phyloP scores from a whole-genome alignment of 2,888 invertebrate genomes.

The Galerucella nymphaeae region DNA sequence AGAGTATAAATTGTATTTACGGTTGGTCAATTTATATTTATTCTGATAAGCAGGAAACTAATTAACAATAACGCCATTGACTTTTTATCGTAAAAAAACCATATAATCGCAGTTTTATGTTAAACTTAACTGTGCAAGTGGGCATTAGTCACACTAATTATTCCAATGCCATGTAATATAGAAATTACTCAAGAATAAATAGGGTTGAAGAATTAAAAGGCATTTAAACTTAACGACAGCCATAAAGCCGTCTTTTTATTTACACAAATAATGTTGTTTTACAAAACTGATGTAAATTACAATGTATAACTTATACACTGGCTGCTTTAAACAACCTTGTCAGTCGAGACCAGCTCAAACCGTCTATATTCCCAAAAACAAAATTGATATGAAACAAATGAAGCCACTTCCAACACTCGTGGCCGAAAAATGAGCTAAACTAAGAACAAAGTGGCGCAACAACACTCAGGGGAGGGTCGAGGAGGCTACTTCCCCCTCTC shows the following conservation, averaged over 20 bases:
- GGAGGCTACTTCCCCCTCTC: constrained; percentile 59
- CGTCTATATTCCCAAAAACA: constrained; percentile 33
- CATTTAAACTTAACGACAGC: constrained; percentile 55
- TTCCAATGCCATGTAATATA: no score
- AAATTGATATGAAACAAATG: constrained; percentile 42
- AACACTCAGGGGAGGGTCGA: constrained; percentile 59
- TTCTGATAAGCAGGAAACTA: no score
- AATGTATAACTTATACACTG: constrained; percentile 57
- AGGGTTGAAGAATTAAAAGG: constrained; percentile 14
- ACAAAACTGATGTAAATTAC: constrained; percentile 63
- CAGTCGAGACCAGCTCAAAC: constrained; percentile 62
- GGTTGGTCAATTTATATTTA: no score
- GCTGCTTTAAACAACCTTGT: constrained; percentile 50
- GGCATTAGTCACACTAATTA: no score
- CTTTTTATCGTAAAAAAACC: no score
- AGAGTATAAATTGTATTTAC: no score
- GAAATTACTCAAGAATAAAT: no score
- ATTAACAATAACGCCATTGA: no score
- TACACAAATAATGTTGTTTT: constrained; percentile 62
- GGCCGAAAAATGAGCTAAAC: constrained; percentile 44
- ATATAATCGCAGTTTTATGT: no score
- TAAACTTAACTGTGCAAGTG: no score
- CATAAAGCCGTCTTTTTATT: constrained; percentile 62
- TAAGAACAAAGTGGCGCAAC: constrained; percentile 48
- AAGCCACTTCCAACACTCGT: constrained; percentile 48